Conservation (phyloP, 2,797 vertebrate species). For the Furcifer pardalis region DNA sequence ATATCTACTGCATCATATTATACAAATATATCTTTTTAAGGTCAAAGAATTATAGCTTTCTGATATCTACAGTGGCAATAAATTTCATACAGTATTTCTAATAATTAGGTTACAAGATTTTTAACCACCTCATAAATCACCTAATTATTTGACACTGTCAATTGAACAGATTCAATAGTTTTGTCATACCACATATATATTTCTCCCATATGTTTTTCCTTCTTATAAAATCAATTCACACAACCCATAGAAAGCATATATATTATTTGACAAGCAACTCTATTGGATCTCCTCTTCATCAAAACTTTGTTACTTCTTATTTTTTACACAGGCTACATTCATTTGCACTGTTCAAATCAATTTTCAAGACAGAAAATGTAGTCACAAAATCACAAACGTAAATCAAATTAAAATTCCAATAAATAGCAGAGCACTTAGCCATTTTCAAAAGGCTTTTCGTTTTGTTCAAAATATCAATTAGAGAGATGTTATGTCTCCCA, state of each 20-base stretch:
- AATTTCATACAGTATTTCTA: not conserved
- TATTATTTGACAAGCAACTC: not conserved
- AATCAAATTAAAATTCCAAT: not conserved
- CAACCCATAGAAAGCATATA: not conserved
- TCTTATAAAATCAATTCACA: not conserved
- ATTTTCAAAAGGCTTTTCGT: not conserved
- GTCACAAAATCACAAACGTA: not conserved
- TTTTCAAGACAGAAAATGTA: not conserved
- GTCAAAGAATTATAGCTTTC: constrained; percentile 4
- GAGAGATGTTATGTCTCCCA: not conserved
- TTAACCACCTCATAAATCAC: not conserved
- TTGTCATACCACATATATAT: not conserved
- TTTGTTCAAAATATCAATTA: not conserved
- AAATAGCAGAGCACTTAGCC: not conserved
- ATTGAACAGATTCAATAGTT: not conserved
- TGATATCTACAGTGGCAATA: constrained; percentile 26
- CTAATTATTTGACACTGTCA: not conserved
- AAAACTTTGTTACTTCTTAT: not conserved
- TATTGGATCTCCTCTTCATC: not conserved
- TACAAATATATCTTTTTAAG: constrained; percentile 16
- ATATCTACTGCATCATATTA: not conserved
- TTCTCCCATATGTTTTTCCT: not conserved
- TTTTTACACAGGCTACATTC: not conserved
- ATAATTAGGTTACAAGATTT: not conserved
- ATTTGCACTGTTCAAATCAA: not conserved